phyloP scores from a whole-genome alignment of 2,797 vertebrate genomes.

The Sciurus carolinensis region DNA sequence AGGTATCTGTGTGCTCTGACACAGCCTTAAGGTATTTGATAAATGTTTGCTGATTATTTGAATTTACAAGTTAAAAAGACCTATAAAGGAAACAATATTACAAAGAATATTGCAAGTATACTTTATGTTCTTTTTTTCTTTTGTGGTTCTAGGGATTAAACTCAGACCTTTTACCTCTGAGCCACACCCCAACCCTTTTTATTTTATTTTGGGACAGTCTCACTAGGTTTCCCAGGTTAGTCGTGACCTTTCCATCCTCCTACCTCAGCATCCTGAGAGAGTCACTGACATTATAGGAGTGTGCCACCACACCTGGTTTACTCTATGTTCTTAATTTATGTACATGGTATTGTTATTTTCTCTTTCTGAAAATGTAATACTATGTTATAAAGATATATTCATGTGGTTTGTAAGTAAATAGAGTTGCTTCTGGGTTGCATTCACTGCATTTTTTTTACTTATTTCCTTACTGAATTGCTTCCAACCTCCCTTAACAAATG shows the following conservation, averaged over 20 bases:
- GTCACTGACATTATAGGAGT: no score
- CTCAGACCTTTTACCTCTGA: no score
- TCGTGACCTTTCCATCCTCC: no score
- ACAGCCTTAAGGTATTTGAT: background rate
- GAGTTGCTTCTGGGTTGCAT: slow-evolving; percentile 25
- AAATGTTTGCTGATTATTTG: slow-evolving; percentile 25
- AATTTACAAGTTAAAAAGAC: slow-evolving; percentile 40
- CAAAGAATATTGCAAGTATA: background rate
- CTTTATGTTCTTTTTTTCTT: no score
- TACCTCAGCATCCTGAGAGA: no score
- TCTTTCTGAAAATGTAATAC: slow-evolving; percentile 2
- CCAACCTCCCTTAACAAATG: background rate
- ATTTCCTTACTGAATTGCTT: slow-evolving; percentile 43
- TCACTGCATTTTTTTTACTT: slow-evolving; percentile 30
- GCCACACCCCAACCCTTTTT: no score
- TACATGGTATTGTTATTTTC: background rate
- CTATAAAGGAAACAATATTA: background rate
- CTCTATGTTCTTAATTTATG: background rate
- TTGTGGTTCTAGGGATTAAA: no score
- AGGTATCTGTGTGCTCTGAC: background rate
- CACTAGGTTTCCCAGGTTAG: no score
- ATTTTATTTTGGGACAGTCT: no score
- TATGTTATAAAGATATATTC: background rate
- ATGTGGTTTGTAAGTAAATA: background rate
- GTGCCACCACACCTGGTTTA: background rate